Evolutionary conservation across 1,140 invertebrate species (phyloP).

Genomic region (Rhyacophila brunnea): DNA sequence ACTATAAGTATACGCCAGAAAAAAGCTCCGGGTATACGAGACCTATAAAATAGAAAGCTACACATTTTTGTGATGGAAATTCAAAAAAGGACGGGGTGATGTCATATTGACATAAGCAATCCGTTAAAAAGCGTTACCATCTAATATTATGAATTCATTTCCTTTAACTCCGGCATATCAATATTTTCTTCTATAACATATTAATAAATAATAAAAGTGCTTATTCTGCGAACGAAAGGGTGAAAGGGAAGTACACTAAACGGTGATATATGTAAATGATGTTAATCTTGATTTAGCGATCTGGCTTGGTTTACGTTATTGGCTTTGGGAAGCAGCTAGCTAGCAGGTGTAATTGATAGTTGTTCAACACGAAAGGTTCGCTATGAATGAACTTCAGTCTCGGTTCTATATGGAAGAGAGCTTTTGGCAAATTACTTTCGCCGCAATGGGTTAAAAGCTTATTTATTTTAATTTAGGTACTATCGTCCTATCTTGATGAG

Average conservation of each 20-base stretch:
- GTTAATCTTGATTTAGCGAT: conserved; percentile 17
- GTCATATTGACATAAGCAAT: too few relatives aligned
- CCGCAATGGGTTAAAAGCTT: neutral
- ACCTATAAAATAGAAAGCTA: too few relatives aligned
- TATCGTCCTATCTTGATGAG: too few relatives aligned
- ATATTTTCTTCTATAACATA: too few relatives aligned
- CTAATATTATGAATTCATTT: too few relatives aligned
- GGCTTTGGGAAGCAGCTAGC: conserved; percentile 5
- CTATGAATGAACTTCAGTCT: neutral
- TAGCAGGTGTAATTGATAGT: conserved; percentile 25
- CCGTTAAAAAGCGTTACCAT: too few relatives aligned
- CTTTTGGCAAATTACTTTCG: neutral
- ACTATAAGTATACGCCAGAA: too few relatives aligned
- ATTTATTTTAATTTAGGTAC: neutral
- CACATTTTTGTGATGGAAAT: too few relatives aligned
- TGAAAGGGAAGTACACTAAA: neutral
- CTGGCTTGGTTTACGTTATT: conserved; percentile 9
- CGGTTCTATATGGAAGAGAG: neutral
- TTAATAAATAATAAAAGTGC: neutral
- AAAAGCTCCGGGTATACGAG: too few relatives aligned
- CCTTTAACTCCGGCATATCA: too few relatives aligned
- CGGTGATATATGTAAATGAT: conserved; percentile 26
- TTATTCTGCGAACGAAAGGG: neutral
- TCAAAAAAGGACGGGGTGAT: too few relatives aligned
- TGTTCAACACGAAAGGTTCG: conserved; percentile 2